Evolutionary conservation across 2,797 vertebrate genomes (phyloP).

Genomic region (Sebastiscus tertius): DNA sequence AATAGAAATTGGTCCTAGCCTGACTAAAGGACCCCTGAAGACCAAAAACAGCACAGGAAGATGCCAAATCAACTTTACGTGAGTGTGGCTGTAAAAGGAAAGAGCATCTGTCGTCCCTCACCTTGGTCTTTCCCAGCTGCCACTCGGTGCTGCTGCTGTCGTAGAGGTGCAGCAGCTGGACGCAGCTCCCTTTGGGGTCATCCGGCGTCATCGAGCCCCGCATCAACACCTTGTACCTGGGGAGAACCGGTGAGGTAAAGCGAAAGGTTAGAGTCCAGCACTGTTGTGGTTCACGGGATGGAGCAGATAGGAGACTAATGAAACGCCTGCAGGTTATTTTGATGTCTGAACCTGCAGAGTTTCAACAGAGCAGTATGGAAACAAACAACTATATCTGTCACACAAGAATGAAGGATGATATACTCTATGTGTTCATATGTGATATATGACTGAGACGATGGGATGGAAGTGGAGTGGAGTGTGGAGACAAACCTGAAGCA

Average conservation of each 20-base stretch:
- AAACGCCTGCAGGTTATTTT: neutral
- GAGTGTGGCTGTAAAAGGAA: too few relatives aligned
- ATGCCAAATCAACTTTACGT: rapidly evolving
- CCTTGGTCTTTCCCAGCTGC: constrained; percentile 97
- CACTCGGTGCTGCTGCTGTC: constrained; percentile 88
- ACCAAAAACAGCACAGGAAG: neutral
- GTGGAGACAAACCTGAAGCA: constrained; percentile 84
- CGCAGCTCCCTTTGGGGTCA: constrained; percentile 86
- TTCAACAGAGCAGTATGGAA: neutral
- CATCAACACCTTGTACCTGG: constrained; percentile 93
- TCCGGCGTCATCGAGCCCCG: constrained; percentile 79
- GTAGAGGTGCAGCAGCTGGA: constrained; percentile 85
- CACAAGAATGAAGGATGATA: neutral
- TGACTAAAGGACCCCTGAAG: neutral
- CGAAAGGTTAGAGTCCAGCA: neutral
- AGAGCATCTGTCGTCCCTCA: constrained; percentile 53
- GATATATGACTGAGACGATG: neutral
- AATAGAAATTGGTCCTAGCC: neutral
- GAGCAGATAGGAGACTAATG: neutral
- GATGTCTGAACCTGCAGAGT: neutral
- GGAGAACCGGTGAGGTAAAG: neutral
- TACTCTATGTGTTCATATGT: neutral
- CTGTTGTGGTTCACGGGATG: neutral
- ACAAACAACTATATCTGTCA: neutral
- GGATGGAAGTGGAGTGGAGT: neutral